These are phyloP conservation scores for Coelopa frigida DNA, from an alignment of 1,140 invertebrate species.

Conservation along the genomic window DNA sequence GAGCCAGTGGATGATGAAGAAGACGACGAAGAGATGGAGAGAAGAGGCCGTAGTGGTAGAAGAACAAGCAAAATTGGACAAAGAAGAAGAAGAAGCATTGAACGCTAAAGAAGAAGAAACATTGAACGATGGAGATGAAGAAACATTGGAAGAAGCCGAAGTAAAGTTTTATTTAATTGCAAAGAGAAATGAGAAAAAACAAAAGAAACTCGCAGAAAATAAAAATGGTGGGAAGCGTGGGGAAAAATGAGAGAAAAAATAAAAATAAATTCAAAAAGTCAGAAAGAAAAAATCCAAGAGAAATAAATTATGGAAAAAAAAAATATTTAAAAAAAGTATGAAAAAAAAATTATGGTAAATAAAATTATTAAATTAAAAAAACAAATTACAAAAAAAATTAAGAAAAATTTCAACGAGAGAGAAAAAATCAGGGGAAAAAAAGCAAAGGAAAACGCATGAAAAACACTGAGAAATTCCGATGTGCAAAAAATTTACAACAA, in stretches of 20 bases:
- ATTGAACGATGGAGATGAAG: no score
- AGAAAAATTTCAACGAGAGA: not conserved
- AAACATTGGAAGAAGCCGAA: no score
- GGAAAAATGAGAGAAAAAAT: not conserved
- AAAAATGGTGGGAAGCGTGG: not conserved
- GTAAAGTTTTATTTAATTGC: no score
- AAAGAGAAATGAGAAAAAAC: not conserved
- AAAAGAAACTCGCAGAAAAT: not conserved
- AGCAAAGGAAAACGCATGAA: not conserved
- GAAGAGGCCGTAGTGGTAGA: no score
- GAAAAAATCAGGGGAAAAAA: not conserved
- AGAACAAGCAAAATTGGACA: no score
- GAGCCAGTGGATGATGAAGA: no score
- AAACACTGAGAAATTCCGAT: not conserved
- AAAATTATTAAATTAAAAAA: constrained; percentile 4
- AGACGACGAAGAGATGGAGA: no score
- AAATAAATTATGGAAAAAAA: not conserved
- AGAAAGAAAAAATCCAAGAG: not conserved
- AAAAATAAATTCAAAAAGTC: not conserved
- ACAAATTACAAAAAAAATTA: not conserved
- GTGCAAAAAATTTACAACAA: no score
- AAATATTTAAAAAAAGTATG: not conserved
- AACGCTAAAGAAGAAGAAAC: no score
- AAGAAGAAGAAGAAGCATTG: no score
- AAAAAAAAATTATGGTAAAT: not conserved